phyloP scores from a whole-genome alignment of 2,888 invertebrate species.

The Azorinus chamasolen region DNA sequence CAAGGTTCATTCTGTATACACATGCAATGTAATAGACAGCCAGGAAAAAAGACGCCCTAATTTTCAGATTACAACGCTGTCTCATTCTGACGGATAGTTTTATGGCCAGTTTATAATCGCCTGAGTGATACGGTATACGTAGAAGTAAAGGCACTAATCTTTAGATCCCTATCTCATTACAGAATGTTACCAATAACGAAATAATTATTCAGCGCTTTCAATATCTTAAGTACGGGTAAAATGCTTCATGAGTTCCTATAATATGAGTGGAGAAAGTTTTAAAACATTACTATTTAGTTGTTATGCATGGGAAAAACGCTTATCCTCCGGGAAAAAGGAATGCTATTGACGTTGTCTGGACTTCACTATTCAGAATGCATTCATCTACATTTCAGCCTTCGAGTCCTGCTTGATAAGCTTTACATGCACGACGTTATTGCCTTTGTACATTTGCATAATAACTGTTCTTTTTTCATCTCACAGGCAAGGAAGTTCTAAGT shows the following conservation, averaged over 20 bases:
- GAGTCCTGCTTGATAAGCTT: slow-evolving; percentile 9
- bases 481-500: slow-evolving; percentile 11
- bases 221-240: no score
- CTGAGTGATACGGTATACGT: slow-evolving; percentile 6
- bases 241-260: no score
- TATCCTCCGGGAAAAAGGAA: slow-evolving; percentile 2
- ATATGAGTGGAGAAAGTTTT: no score
- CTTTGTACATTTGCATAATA: slow-evolving; percentile 27
- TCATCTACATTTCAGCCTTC: slow-evolving; percentile 22
- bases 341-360: slow-evolving; percentile 21
- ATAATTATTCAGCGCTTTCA: no score
- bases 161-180: no score
- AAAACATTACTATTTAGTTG: no score
- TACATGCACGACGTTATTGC: background rate
- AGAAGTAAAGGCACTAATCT: background rate
- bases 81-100: background rate
- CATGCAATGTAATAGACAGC: no score
- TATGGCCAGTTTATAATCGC: slow-evolving; percentile 13
- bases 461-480: slow-evolving; percentile 12
- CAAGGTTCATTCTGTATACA: no score
- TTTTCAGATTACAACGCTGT: no score
- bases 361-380: slow-evolving; percentile 11
- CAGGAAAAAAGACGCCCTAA: no score
- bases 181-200: no score
- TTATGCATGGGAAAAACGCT: slow-evolving; percentile 17